A percentile compares a stretch with the other conserved stretches of the same genome.
Evolutionary conservation across 2,888 invertebrate species (phyloP).

Genomic region (Oithona nana): DNA sequence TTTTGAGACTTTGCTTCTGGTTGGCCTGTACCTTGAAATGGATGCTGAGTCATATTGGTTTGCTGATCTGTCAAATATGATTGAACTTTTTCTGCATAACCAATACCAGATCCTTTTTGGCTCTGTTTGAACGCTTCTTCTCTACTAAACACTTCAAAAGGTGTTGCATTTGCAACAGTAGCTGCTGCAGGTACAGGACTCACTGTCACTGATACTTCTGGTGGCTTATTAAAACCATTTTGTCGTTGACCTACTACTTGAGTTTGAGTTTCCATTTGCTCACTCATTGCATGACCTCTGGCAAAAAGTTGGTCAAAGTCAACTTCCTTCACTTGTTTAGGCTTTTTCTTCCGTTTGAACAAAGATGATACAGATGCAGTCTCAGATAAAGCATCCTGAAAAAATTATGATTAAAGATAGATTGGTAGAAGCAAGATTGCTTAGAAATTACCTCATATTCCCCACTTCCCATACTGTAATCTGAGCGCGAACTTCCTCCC

Average conservation of each 20-base stretch:
- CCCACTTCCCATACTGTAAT: background rate
- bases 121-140: constrained; percentile 7
- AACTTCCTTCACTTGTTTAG: background rate
- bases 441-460: too few relatives aligned
- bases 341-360: constrained; percentile 1
- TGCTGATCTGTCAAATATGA: background rate
- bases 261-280: background rate
- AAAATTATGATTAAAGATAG: background rate
- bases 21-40: background rate
- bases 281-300: background rate
- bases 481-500: background rate
- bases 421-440: background rate
- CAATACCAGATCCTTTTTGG: constrained; percentile 4
- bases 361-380: background rate
- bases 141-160: constrained; percentile 7
- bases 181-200: background rate
- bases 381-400: background rate
- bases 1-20: too few relatives aligned
- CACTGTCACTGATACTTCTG: background rate
- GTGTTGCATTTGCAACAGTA: background rate
- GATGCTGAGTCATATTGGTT: background rate
- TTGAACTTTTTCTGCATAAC: constrained; percentile 5
- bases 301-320: constrained; percentile 10
- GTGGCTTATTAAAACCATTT: background rate
- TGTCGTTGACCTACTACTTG: background rate